These are phyloP conservation scores for Opisthocomus hoazin DNA, from an alignment of 2,113 vertebrate genomes.

Conservation along the genomic window DNA sequence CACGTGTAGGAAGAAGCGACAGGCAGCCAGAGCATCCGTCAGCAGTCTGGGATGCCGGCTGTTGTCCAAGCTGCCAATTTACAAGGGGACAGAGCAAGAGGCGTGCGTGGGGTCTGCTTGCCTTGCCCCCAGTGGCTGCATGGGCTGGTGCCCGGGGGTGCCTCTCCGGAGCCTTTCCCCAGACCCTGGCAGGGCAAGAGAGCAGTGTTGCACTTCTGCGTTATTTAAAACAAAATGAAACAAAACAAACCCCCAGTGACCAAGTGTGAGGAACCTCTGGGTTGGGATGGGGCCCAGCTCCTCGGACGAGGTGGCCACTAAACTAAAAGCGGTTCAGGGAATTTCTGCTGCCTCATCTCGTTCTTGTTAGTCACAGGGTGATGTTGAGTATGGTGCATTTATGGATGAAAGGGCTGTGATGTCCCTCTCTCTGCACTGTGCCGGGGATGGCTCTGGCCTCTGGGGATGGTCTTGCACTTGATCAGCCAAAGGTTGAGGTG, in stretches of 20 bases:
- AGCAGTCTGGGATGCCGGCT: neutral
- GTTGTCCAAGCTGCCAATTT: neutral
- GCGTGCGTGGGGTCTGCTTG: fast-evolving
- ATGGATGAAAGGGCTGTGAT: neutral
- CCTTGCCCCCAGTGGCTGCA: fast-evolving
- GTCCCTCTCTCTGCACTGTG: neutral
- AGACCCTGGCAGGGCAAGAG: neutral
- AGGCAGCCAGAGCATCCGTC: neutral
- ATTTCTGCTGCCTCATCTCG: neutral
- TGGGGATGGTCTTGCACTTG: neutral
- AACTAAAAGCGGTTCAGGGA: neutral
- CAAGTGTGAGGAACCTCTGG: neutral
- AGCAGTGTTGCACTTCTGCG: neutral
- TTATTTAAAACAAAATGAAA: neutral
- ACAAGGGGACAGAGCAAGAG: neutral
- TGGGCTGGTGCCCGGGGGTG: neutral
- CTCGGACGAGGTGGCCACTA: neutral
- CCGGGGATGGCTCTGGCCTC: neutral
- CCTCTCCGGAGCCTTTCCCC: neutral
- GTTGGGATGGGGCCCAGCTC: neutral
- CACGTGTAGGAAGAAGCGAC: fast-evolving
- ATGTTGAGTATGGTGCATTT: neutral
- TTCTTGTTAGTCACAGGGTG: neutral
- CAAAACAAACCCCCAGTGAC: neutral
- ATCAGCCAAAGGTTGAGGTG: neutral